Base-by-base conservation (phyloP, 2,113 vertebrate species). In the Oreochromis spilurus region DNA sequence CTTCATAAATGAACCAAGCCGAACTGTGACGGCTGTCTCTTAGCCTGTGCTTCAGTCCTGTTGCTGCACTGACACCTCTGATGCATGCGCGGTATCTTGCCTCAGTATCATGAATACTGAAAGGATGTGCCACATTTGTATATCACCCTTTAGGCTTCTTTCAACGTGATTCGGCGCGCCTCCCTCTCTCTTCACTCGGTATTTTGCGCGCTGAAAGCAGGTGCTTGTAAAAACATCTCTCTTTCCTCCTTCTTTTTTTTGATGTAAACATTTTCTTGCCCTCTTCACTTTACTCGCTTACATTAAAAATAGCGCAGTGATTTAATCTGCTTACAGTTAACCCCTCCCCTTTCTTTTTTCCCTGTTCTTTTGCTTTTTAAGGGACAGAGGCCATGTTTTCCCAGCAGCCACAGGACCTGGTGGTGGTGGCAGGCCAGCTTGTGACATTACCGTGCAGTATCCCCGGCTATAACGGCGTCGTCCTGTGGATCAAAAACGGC, bases 401-500 rank as follows among this genome's bases (percentile, higher is more conserved):
- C 16, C 98, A 98, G 95, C 98, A 99, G 93, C 99, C 99, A 5
- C 97, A 99, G 94, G 99, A 99, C 95, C 96, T 98, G 94, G 98
- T 99, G 82, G 98, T 99, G 93, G 97, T 99, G 11, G 98, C 98
- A 0, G 99, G 99, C 43, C 98, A 99, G 94, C 98, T 97, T 0
- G 98, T 98, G 92, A 99, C 98, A 0, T 95, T 99, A 88, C 97
- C 97, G 2, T 99, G 99, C 2, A 97, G 98, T 77, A 99, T 99
- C 91, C 98, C 98, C 0, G 97, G 97, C 53, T 99, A 99, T 17
- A 98, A 97, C 26, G 98, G 99, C 5, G 97, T 99, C 1, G 98
- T 99, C 58, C 97, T 99, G 14, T 99, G 99, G 99, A 98, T 99
- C 89, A 99, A 99, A 91, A 98, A 99, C 0, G 98, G 98, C 82